Evolutionary conservation across 2,888 invertebrate genomes (phyloP).

Genomic region (Drosophila suboccidentalis): DNA sequence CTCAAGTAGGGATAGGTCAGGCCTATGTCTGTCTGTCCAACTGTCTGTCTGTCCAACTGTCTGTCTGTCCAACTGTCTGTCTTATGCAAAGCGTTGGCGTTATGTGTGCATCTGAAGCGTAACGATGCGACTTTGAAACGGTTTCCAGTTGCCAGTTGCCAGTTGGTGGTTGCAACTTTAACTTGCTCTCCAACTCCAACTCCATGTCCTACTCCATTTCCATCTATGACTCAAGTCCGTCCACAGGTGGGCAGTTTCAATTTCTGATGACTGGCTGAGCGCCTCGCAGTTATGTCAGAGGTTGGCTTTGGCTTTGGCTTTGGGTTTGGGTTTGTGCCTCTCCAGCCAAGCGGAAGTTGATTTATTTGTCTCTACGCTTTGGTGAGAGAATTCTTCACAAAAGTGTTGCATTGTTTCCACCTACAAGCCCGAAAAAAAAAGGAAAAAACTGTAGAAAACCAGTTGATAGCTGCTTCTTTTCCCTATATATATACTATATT

Average conservation of each 20-base stretch:
- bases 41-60: neutral
- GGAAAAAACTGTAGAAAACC: constrained; percentile 6
- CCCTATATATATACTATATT: constrained; percentile 21
- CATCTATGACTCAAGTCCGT: constrained; percentile 5
- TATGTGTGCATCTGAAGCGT: constrained; percentile 65
- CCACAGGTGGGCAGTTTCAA: constrained; percentile 68
- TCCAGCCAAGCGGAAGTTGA: constrained; percentile 83
- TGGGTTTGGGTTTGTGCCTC: constrained; percentile 36
- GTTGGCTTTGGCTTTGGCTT: constrained; percentile 31
- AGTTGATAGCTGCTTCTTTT: constrained; percentile 35
- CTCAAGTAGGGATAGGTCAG: constrained; percentile 70
- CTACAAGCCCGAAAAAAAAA: neutral
- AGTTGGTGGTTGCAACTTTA: constrained; percentile 42
- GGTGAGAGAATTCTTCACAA: constrained; percentile 74
- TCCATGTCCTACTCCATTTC: neutral
- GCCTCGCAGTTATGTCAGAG: constrained; percentile 75
- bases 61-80: neutral
- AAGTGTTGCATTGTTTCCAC: constrained; percentile 69
- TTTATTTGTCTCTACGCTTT: constrained; percentile 71
- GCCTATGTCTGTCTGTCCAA: constrained; percentile 29
- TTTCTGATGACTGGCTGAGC: constrained; percentile 65
- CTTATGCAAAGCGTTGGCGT: constrained; percentile 71
- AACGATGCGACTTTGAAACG: constrained; percentile 70
- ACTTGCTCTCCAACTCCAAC: neutral
- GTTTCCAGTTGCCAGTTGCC: constrained; percentile 35